phyloP scores from a whole-genome alignment of 2,797 vertebrate genomes.

The Merluccius polli region DNA sequence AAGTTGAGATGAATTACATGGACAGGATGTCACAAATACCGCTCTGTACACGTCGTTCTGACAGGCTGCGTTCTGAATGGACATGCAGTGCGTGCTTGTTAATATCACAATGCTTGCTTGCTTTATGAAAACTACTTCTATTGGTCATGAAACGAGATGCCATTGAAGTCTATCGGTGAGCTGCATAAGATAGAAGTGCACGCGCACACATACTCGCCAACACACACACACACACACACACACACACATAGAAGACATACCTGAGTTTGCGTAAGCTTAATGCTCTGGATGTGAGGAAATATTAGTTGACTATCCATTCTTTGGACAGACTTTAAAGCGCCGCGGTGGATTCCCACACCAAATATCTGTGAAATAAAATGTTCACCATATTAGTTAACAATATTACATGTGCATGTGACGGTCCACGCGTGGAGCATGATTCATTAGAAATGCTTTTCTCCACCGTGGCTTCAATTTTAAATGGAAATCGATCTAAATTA shows the following conservation, averaged over 20 bases:
- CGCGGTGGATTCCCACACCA: constrained; percentile 78
- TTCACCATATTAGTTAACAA: constrained; percentile 8
- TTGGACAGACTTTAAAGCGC: constrained; percentile 73
- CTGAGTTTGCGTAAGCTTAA: constrained; percentile 90
- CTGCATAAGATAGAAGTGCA: not conserved
- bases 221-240: constrained; percentile 6
- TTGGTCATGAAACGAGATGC: constrained; percentile 28
- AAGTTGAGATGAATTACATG: not conserved
- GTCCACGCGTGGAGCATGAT: not conserved
- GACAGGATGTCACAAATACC: not conserved
- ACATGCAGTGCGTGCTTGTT: not conserved
- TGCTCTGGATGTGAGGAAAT: constrained; percentile 88
- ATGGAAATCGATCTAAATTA: no score
- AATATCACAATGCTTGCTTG: not conserved
- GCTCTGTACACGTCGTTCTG: not conserved
- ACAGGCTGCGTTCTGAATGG: not conserved
- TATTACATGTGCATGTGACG: not conserved
- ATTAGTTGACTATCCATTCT: constrained; percentile 78
- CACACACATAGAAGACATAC: constrained; percentile 58
- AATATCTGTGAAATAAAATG: constrained; percentile 76
- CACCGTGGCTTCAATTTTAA: no score
- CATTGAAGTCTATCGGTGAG: constrained; percentile 32
- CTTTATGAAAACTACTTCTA: not conserved
- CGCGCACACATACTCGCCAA: constrained; percentile 19
- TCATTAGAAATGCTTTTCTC: not conserved